Conservation (phyloP, 2,888 invertebrate species). For the Omphaloscelis lunosa region DNA sequence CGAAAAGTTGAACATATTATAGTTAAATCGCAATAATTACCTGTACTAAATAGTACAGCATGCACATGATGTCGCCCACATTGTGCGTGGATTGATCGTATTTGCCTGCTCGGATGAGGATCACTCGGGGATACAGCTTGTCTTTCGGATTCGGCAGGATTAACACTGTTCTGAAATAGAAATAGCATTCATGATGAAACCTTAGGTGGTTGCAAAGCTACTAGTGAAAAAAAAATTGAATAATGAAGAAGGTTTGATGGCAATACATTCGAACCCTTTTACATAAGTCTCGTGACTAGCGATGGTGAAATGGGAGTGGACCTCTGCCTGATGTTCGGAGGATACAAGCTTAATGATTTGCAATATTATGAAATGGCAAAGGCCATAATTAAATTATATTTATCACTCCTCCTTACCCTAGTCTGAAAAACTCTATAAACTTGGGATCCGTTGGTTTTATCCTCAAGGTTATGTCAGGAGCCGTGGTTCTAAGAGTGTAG, state of each 20-base stretch:
- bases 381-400: neutral
- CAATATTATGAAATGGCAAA: neutral
- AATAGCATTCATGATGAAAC: neutral
- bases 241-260: neutral
- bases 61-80: conserved; percentile 90
- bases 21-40: conserved; percentile 64
- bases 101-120: conserved; percentile 90
- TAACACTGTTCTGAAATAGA: conserved; percentile 80
- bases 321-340: neutral
- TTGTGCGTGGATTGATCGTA: conserved; percentile 88
- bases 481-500: conserved; percentile 91
- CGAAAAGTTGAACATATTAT: neutral
- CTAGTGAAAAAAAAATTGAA: neutral
- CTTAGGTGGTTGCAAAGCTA: neutral
- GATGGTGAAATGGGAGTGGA: neutral
- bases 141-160: conserved; percentile 82
- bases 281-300: neutral
- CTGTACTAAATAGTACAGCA: conserved; percentile 86
- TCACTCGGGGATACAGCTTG: conserved; percentile 86
- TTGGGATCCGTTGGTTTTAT: conserved; percentile 86
- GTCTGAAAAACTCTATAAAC: conserved; percentile 85
- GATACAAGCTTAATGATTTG: neutral
- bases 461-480: conserved; percentile 90
- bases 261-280: neutral
- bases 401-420: conserved; percentile 81